Conservation (phyloP, 2,113 vertebrate species). For the Upupa epops region DNA sequence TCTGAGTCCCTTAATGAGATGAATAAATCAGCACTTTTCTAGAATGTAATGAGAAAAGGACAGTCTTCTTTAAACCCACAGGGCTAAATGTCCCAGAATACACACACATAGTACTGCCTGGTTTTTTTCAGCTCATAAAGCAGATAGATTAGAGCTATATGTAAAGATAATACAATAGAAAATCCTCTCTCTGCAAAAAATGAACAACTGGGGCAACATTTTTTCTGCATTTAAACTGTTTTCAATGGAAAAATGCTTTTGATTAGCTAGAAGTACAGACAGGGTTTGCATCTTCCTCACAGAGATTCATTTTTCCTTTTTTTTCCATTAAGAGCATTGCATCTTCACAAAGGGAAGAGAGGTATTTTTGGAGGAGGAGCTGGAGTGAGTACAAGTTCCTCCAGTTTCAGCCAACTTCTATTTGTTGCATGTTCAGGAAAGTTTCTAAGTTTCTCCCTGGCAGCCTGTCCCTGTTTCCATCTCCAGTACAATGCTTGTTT, state of each 20-base stretch:
- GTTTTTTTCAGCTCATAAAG: not conserved
- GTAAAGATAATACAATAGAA: not conserved
- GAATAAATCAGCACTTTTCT: not conserved
- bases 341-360: not conserved
- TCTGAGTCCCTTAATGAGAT: not conserved
- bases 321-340: not conserved
- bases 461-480: not conserved
- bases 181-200: not conserved
- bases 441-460: not conserved
- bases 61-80: not conserved
- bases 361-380: not conserved
- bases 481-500: not conserved
- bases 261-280: not conserved
- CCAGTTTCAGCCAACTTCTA: not conserved
- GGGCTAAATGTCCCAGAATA: not conserved
- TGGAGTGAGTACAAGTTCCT: not conserved
- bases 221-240: not conserved
- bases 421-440: not conserved
- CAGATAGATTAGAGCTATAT: not conserved
- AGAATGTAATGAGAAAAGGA: not conserved
- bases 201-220: not conserved
- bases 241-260: not conserved
- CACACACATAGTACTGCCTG: not conserved
- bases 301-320: not conserved
- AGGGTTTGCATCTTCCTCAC: not conserved